These are phyloP conservation scores for Caradrina kadenii DNA, from an alignment of 2,888 invertebrate species.

Conservation along the genomic window DNA sequence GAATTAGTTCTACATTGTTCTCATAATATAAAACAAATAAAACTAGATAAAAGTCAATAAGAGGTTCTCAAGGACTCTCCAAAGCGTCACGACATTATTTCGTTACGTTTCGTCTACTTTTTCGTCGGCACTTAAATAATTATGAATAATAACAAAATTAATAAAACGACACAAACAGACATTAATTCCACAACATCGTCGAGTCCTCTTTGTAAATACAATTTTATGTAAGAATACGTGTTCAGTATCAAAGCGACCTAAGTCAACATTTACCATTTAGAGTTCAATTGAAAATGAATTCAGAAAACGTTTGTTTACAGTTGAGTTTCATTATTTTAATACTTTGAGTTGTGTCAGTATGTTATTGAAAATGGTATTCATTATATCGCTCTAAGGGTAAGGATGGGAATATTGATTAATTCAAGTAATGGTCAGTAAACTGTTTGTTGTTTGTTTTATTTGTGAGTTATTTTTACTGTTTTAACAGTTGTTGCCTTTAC, in stretches of 20 bases:
- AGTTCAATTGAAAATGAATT: conserved; percentile 33
- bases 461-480: neutral
- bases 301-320: conserved; percentile 15
- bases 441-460: conserved; percentile 27
- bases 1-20: too few species aligned
- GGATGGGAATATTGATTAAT: conserved; percentile 18
- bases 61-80: neutral
- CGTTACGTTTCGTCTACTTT: neutral
- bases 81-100: neutral
- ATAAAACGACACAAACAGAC: conserved; percentile 28
- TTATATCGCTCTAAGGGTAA: conserved; percentile 13
- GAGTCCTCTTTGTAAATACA: conserved; percentile 40
- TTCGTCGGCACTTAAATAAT: conserved; percentile 31
- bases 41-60: too few species aligned
- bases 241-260: conserved; percentile 23
- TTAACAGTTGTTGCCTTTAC: too few species aligned
- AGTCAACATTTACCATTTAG: conserved; percentile 24
- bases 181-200: conserved; percentile 35
- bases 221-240: conserved; percentile 31
- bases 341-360: conserved; percentile 20
- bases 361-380: conserved; percentile 5
- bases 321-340: conserved; percentile 14
- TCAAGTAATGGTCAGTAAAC: conserved; percentile 39
- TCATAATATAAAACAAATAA: too few species aligned
- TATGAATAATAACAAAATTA: conserved; percentile 37